phyloP scores from a whole-genome alignment of 2,888 invertebrate species.

The Chydorus sphaericus region DNA sequence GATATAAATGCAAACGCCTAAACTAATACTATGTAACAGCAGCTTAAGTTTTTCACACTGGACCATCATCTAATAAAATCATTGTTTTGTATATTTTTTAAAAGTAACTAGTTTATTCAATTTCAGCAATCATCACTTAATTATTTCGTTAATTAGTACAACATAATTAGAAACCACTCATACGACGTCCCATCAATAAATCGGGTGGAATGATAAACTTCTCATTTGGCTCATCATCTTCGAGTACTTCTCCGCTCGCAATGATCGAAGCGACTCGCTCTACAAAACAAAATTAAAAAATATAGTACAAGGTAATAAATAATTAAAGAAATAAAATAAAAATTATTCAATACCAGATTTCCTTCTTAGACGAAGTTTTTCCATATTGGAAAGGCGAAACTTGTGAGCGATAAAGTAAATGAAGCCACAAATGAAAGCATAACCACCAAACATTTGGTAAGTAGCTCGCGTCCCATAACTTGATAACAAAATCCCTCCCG shows the following conservation, averaged over 20 bases:
- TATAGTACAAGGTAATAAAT: background rate
- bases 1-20: no score
- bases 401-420: slow-evolving; percentile 54
- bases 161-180: slow-evolving; percentile 1
- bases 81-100: no score
- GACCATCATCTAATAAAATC: no score
- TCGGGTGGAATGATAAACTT: slow-evolving; percentile 7
- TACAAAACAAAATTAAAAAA: background rate
- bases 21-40: no score
- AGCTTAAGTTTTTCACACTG: no score
- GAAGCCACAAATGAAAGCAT: slow-evolving; percentile 53
- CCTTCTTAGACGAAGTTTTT: slow-evolving; percentile 1
- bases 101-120: no score
- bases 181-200: slow-evolving; percentile 1
- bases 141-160: no score
- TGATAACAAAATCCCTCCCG: slow-evolving; percentile 60
- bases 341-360: background rate
- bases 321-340: background rate
- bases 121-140: no score
- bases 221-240: background rate
- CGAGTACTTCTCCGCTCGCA: background rate
- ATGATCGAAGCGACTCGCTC: background rate
- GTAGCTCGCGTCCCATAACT: slow-evolving; percentile 59
- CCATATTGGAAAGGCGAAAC: slow-evolving; percentile 45
- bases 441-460: slow-evolving; percentile 61